Conservation (phyloP, 2,888 invertebrate genomes). For the Acanthosepion esculentum region DNA sequence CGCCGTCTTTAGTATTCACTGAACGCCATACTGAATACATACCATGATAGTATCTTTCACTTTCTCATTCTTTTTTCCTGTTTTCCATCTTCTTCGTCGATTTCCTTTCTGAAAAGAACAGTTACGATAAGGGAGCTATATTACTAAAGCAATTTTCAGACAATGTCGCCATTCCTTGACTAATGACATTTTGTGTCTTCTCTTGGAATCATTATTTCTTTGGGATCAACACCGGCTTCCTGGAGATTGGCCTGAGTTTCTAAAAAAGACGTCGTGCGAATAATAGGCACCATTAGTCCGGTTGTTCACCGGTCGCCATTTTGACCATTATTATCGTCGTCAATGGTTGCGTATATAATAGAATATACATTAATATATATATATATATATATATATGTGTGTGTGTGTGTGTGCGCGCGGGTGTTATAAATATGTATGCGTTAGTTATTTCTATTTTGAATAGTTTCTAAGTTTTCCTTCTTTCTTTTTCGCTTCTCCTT, state of each 20-base stretch:
- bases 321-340: neutral
- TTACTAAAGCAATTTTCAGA: neutral
- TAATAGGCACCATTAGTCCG: neutral
- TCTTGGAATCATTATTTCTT: neutral
- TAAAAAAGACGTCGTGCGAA: neutral
- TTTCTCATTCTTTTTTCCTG: neutral
- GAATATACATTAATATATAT: neutral
- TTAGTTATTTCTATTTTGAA: neutral
- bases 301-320: neutral
- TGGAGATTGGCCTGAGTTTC: neutral
- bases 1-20: neutral
- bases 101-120: neutral
- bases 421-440: neutral
- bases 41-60: neutral
- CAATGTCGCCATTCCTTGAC: neutral
- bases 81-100: neutral
- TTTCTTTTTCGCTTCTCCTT: neutral
- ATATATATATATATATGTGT: rapidly evolving
- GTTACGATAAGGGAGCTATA: neutral
- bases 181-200: neutral
- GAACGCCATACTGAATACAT: neutral
- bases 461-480: neutral
- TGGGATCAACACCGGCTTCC: constrained; percentile 7
- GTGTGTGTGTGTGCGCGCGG: neutral
- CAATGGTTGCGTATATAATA: neutral